Evolutionary conservation across 2,888 invertebrate genomes (phyloP), one percentile per base, ranked within the genome.

Genomic region (Colletes collaris): DNA sequence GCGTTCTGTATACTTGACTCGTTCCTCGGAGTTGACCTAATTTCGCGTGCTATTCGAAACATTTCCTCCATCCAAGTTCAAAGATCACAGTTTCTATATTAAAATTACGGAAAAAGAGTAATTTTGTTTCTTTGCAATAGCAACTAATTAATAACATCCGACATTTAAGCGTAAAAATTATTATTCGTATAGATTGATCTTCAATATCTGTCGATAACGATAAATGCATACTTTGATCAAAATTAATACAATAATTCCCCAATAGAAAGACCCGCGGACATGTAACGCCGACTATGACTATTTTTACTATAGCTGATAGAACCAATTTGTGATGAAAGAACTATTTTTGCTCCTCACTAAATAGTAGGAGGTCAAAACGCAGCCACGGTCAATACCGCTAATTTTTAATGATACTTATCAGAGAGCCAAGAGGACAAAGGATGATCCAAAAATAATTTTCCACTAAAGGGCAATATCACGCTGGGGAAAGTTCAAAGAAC

Each of bases 1-100:
- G 46, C 11, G 27, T n/a, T 52, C 37, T 13, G 58, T 66, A 59
- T 65, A 66, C 66, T 73, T 66, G 60, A 73, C 60, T 66, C 60
- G 46, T 44, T 60, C 44, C 1, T 27, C 27, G 27, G 46, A 10
- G 19, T 19, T 72, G 62, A 60, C 55, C 60, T 4, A 62, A 56
- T 56, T 72, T 53, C 16, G 10, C 52, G 6, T 35, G 27, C 19
- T 65, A 53, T 13, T 6, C 11, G 44, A 35, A 66, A 37, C n/a
- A 71, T 55, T 71, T 66, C 35, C n/a, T 46, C 7, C 44, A 13
- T 56, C 13, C 13, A 65, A 56, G 19, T 66, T 37, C 49, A 66
- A 71, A 19, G 35, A 59, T 56, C 46, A 11, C 27, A 55, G 27
- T 27, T 27, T n/a, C 4, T 7, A n/a, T 11, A 59, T 10, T n/a